Conservation (phyloP, 2,113 vertebrate species). For the Alligator sinensis region DNA sequence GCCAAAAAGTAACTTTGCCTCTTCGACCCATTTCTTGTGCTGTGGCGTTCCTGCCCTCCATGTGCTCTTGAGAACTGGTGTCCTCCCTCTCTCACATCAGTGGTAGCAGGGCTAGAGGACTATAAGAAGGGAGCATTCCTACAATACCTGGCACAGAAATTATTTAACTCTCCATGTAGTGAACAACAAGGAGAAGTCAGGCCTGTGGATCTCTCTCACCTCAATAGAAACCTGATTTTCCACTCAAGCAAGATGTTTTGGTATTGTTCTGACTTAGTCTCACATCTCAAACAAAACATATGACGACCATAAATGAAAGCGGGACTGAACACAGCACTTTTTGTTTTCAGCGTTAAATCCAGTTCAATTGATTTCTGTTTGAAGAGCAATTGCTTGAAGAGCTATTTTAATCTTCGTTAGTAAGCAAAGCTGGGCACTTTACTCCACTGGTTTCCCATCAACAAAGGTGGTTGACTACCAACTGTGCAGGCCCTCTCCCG, state of each 20-base stretch:
- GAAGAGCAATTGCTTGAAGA: conserved; percentile 18
- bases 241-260: background rate
- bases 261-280: background rate
- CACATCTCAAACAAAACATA: background rate
- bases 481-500: too few species aligned
- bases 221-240: background rate
- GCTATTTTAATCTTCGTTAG: conserved; percentile 31
- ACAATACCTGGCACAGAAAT: background rate
- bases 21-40: background rate
- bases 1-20: background rate
- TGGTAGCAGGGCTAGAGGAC: background rate
- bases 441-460: conserved; percentile 21
- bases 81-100: background rate
- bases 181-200: background rate
- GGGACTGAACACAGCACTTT: conserved; percentile 14
- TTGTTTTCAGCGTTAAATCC: background rate
- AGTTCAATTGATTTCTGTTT: conserved; percentile 10
- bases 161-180: background rate
- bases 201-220: background rate
- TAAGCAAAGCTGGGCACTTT: background rate
- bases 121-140: background rate
- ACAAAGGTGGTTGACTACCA: background rate
- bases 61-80: background rate
- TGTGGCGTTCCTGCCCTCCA: background rate
- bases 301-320: background rate